phyloP scores from a whole-genome alignment of 2,797 vertebrate species.

The Pipistrellus pipistrellus region DNA sequence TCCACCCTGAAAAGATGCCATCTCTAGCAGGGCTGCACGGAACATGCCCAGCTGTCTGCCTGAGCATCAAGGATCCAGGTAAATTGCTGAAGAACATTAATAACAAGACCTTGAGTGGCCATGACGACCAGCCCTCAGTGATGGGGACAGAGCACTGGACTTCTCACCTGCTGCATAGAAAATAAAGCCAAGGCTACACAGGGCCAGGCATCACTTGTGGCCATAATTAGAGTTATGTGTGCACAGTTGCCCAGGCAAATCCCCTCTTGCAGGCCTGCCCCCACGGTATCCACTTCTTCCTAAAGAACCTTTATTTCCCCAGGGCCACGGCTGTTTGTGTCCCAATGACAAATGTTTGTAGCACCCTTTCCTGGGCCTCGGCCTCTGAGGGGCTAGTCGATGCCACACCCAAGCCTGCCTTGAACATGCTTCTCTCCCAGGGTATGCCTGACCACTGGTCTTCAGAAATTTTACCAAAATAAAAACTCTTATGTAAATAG shows the following conservation, averaged over 20 bases:
- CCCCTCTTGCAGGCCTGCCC: conserved; percentile 67
- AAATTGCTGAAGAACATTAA: conserved; percentile 75
- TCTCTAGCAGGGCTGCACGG: conserved; percentile 56
- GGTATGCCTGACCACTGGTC: not conserved
- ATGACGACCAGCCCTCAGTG: conserved; percentile 57
- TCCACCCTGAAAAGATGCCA: not conserved
- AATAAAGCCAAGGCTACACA: conserved; percentile 79
- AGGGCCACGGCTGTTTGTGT: not conserved
- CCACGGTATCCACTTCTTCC: conserved; percentile 18
- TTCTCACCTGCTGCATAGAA: conserved; percentile 81
- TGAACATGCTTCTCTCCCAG: conserved; percentile 61
- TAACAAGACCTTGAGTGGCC: conserved; percentile 65
- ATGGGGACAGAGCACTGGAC: conserved; percentile 67
- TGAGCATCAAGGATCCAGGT: conserved; percentile 23
- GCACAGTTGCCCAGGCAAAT: conserved; percentile 65
- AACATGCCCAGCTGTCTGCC: conserved; percentile 60
- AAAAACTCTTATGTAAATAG: conserved; percentile 83
- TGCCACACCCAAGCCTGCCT: not conserved
- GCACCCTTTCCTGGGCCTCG: not conserved
- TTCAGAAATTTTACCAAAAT: conserved; percentile 72
- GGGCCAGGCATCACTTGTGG: conserved; percentile 77
- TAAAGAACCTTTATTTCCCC: not conserved
- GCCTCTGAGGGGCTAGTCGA: not conserved
- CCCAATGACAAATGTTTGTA: not conserved
- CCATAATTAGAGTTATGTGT: conserved; percentile 81